These are phyloP conservation scores for Phylloscopus trochiloides DNA, from an alignment of 2,113 vertebrate genomes.

Conservation along the genomic window DNA sequence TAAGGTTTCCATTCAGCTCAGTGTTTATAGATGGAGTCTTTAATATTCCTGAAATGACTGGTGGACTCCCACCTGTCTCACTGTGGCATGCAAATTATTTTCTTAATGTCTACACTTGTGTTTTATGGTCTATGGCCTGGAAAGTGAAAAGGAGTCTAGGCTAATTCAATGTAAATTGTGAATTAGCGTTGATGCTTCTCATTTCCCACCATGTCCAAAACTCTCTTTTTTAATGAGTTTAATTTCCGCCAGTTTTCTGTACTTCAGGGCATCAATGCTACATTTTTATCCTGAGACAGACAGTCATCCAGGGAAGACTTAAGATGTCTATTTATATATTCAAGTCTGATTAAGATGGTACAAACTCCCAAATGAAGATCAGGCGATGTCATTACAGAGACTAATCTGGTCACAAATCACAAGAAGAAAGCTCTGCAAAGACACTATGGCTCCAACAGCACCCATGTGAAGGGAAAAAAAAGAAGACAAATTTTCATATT, in stretches of 20 bases:
- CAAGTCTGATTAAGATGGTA: constrained; percentile 9
- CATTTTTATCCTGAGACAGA: not conserved
- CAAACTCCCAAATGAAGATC: not conserved
- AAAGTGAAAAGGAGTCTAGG: not conserved
- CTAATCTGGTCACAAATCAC: not conserved
- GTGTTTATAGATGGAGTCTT: not conserved
- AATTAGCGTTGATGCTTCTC: not conserved
- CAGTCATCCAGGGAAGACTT: not conserved
- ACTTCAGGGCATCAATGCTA: not conserved
- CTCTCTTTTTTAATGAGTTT: not conserved
- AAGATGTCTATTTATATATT: constrained; percentile 33
- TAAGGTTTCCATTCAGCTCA: not conserved
- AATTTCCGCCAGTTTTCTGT: not conserved
- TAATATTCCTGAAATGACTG: not conserved
- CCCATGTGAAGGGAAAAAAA: rapidly evolving
- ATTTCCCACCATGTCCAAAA: not conserved
- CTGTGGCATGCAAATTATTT: not conserved
- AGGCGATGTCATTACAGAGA: not conserved
- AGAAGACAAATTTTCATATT: not conserved
- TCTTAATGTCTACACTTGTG: not conserved
- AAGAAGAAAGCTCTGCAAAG: not conserved
- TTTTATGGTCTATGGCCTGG: not conserved
- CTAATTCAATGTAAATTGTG: not conserved
- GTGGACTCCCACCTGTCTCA: not conserved
- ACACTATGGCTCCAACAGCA: not conserved